Percentiles rank a stretch among this genome's conserved stretches.
Evolutionary conservation across 2,113 vertebrate genomes (phyloP).

Genomic region (Semnornis frantzii): DNA sequence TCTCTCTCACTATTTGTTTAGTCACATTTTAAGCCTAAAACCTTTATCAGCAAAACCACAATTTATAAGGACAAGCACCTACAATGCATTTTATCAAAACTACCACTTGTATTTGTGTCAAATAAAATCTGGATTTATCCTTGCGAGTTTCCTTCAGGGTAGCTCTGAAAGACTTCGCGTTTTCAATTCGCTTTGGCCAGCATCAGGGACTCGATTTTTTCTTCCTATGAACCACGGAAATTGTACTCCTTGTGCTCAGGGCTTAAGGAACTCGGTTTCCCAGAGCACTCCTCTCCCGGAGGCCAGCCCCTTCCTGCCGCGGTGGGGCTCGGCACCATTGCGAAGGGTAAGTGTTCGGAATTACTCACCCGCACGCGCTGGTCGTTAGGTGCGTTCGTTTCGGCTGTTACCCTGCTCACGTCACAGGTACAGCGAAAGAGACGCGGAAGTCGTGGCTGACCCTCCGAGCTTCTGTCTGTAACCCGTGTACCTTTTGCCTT

Average conservation of each 20-base stretch:
- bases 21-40: background rate
- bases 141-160: background rate
- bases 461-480: background rate
- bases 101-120: background rate
- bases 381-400: accelerated
- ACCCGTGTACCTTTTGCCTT: background rate
- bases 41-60: background rate
- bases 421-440: background rate
- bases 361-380: accelerated
- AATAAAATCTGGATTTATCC: background rate
- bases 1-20: background rate
- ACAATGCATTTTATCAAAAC: background rate
- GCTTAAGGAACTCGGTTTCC: conserved; percentile 9
- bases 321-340: background rate
- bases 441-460: background rate
- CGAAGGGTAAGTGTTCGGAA: background rate
- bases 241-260: conserved; percentile 34
- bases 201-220: accelerated
- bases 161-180: accelerated
- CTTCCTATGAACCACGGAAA: conserved; percentile 23
- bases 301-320: background rate
- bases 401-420: no score
- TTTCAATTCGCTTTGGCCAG: accelerated
- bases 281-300: background rate
- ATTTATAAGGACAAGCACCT: background rate